Evolutionary conservation across 2,797 vertebrate genomes (phyloP), one percentile per base, ranked within the genome.

Genomic region (Florisuga fusca): DNA sequence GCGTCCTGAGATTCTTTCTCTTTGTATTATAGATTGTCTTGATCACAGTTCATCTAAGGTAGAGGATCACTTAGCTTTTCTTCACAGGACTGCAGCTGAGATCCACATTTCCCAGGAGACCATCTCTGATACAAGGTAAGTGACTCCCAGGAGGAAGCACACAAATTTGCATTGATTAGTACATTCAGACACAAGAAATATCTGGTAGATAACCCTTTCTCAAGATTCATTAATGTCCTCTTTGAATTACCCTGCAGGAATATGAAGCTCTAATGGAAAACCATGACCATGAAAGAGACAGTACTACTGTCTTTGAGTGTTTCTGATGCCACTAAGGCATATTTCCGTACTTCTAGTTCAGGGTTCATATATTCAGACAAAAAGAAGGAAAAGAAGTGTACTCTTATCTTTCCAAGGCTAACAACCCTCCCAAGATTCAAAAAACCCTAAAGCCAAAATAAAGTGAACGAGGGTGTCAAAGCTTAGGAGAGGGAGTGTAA

Each of bases 1-100:
- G 64, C 90, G 82, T 89, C 76, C 89, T 51, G 79, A 96, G 87
- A 90, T 75, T 90, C 75, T 87, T 79, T 79, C 54, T 72, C 74
- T 95, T 95, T 94, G 64, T 92, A 87, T 93, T 92, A 80, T 38
- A 18, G 58, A 90, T 45, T 85, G 50, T 92, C 82, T 92, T 94
- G 82, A 93, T 96, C 94, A 91, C n/a, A 84, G 73, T 69, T 91
- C 72, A 66, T 92, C 89, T 77, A 14, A 29, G 4, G 53, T 57
- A 92, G 91, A 92, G 53, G 46, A 82, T 74, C 87, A 86, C 54
- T 92, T 95, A 78, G 41, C 21, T 88, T 68, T 91, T 87, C 82
- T 94, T 89, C 87, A 95, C 16, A 91, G 50, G 78, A 89, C 73
- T 94, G 82, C 84, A 94, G 50, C 82, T 94, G 82, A 80, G 82